Evolutionary conservation across 2,797 vertebrate species (phyloP).

Genomic region (Meda fulgida): DNA sequence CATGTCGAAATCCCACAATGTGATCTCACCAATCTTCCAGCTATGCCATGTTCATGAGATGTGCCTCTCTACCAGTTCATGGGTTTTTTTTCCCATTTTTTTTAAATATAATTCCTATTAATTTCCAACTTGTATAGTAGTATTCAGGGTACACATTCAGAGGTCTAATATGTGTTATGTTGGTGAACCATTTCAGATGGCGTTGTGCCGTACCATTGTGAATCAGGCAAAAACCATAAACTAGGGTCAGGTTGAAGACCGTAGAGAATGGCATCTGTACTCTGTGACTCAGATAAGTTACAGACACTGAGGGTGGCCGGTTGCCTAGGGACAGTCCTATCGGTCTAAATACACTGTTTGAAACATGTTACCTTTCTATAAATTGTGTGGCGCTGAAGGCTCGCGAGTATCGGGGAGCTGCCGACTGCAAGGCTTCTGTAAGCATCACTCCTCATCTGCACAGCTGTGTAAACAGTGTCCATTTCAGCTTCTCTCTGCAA

Average conservation of each 20-base stretch:
- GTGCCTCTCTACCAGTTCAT: neutral
- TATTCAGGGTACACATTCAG: neutral
- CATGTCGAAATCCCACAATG: slow-evolving; percentile 42
- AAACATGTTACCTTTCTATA: slow-evolving; percentile 13
- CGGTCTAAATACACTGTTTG: slow-evolving; percentile 10
- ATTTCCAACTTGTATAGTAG: neutral
- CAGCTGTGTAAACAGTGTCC: slow-evolving; percentile 36
- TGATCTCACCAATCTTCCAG: neutral
- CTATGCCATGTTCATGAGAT: neutral
- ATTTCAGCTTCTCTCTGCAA: neutral
- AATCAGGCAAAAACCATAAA: neutral
- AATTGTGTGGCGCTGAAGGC: neutral
- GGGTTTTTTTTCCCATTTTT: no score
- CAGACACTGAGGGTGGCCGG: neutral
- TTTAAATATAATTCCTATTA: neutral
- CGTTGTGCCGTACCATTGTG: neutral
- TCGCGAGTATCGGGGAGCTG: neutral
- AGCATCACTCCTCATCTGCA: slow-evolving; percentile 5
- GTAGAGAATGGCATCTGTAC: slow-evolving; percentile 3
- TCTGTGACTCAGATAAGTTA: neutral
- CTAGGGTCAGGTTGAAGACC: slow-evolving; percentile 1
- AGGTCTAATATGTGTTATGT: neutral
- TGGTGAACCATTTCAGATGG: neutral
- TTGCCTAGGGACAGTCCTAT: slow-evolving; percentile 4
- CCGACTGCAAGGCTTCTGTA: slow-evolving; percentile 12